Evolutionary conservation across 2,113 vertebrate species (phyloP).

Genomic region (Monopterus albus): DNA sequence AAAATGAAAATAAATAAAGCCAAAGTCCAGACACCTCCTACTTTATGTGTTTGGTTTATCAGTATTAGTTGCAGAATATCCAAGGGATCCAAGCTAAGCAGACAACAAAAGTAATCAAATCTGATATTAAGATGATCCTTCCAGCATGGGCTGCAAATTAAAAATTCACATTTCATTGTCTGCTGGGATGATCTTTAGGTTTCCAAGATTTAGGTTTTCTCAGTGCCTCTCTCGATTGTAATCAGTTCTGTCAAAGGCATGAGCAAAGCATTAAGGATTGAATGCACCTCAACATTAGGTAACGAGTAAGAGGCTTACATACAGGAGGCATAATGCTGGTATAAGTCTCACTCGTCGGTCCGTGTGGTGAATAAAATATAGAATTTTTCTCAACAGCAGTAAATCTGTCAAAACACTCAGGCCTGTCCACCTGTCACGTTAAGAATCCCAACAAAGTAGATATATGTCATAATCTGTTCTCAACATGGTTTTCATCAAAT

Average conservation of each 20-base stretch:
- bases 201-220: background rate
- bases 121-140: conserved; percentile 2
- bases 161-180: conserved; percentile 2
- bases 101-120: conserved; percentile 9
- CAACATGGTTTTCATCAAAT: too few species aligned
- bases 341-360: background rate
- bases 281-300: background rate
- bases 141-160: background rate
- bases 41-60: too few species aligned
- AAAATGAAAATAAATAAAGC: background rate
- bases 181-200: background rate
- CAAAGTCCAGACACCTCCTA: background rate
- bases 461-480: too few species aligned
- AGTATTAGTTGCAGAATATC: background rate
- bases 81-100: background rate
- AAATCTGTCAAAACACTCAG: background rate
- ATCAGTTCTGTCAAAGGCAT: conserved; percentile 6
- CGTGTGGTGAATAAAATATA: background rate
- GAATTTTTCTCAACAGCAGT: background rate
- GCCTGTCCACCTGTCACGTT: background rate
- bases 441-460: too few species aligned
- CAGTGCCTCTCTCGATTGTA: background rate
- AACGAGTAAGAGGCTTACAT: too few species aligned
- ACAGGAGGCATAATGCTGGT: background rate
- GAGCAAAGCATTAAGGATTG: background rate